Evolutionary conservation across 1,140 invertebrate species (phyloP), one percentile per base, ranked within the genome.

Genomic region (Pinna nobilis): DNA sequence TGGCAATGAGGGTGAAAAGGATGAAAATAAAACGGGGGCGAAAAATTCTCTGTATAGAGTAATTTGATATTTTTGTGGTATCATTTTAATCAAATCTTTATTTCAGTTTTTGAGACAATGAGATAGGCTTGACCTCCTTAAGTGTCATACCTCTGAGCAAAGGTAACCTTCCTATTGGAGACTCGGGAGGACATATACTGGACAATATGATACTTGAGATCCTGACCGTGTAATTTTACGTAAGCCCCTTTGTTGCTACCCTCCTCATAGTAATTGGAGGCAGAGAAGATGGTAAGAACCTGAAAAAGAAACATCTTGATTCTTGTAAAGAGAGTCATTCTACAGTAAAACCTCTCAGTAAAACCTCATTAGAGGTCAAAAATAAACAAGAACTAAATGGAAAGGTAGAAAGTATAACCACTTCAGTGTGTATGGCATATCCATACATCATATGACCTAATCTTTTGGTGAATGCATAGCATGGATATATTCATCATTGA

Each of bases 221-320:
- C 93, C 59, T 90, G 91, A 87, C 91, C 92, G 84, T 67, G 89
- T 4, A 97, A 90, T 84, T 95, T 95, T 69, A 96, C 89, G 86
- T 96, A 97, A 1, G 96, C 96, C 0, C 96, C 96, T 82, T 95
- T 94, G 86, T 98, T 98, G 28, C 95, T 96, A 1, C 96, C 96
- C 32, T 94, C 90, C 84, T 96, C 95, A 88, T 98, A 98, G 86
- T 97, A 98, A 87, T 97, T 97, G 2, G 96, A 97, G 0, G 96
- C 96, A 11, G 95, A 97, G 88, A 98, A 98, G 78, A 97, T 94
- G 41, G 96, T 98, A 74, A 98, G 92, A 51, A 96, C 94, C 94
- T 96, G 77, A 3, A 81, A 81, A 11, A 51, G 15, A 53, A 13
- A 23, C 18, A 20, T 2, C n/a, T 3, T 25, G 13, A 51, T 20